Evolutionary conservation across 1,140 invertebrate genomes (phyloP).

Genomic region (Temnothorax curvispinosus): DNA sequence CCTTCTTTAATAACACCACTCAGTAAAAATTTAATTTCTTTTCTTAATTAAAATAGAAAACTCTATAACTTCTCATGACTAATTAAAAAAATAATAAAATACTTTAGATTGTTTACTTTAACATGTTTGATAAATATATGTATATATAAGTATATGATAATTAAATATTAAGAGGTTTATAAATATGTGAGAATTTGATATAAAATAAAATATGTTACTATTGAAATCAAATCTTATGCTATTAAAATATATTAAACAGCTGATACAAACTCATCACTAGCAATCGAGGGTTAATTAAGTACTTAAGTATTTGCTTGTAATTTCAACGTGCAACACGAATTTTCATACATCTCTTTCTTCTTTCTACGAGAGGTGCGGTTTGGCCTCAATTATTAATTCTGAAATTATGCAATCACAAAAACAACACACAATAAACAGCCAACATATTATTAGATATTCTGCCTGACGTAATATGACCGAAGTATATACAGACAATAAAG

Average conservation of each 20-base stretch:
- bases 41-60: too few relatives aligned
- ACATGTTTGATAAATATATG: too few relatives aligned
- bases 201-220: neutral
- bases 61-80: too few relatives aligned
- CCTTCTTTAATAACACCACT: too few relatives aligned
- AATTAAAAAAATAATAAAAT: too few relatives aligned
- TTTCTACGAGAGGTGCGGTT: neutral
- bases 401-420: constrained; percentile 30
- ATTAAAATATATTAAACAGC: neutral
- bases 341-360: neutral
- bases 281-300: neutral
- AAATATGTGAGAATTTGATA: neutral
- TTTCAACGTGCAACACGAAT: neutral
- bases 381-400: constrained; percentile 40
- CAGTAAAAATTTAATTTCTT: too few relatives aligned
- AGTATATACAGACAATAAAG: neutral
- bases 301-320: neutral
- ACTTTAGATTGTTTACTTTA: too few relatives aligned
- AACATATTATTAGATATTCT: constrained; percentile 42
- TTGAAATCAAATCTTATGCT: neutral
- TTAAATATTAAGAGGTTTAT: neutral
- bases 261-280: neutral
- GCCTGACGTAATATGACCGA: neutral
- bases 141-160: neutral
- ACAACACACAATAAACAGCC: constrained; percentile 17